A percentile compares a stretch with the other conserved stretches of the same genome.
phyloP scores from a whole-genome alignment of 2,113 vertebrate species.

The Gymnogyps californianus region DNA sequence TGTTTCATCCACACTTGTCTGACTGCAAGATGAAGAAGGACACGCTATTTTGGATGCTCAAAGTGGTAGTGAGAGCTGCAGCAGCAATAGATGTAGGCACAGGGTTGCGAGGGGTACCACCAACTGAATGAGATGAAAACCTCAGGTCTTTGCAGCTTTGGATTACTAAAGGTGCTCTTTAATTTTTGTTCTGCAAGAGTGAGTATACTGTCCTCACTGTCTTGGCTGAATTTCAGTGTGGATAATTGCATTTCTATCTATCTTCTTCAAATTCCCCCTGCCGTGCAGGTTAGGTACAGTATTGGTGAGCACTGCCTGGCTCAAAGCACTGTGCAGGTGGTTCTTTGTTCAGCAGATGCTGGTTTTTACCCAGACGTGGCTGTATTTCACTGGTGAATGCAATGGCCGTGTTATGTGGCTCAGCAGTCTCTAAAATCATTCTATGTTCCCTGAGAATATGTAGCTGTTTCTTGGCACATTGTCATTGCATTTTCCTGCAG shows the following conservation, averaged over 20 bases:
- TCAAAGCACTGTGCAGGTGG: background rate
- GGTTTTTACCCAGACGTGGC: background rate
- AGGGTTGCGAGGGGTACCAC: background rate
- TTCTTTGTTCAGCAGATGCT: background rate
- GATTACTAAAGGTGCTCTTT: background rate
- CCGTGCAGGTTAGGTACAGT: background rate
- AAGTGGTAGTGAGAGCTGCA: background rate
- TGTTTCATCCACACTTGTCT: background rate
- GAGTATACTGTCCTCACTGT: background rate
- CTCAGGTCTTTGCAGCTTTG: background rate
- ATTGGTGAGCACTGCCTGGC: background rate
- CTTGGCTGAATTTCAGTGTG: background rate
- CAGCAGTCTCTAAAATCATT: background rate
- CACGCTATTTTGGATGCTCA: background rate
- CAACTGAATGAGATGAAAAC: background rate
- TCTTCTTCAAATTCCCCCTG: background rate
- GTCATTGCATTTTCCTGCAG: background rate
- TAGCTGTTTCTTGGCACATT: background rate
- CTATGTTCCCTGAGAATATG: rapidly evolving
- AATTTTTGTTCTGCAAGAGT: background rate
- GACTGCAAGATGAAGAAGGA: background rate
- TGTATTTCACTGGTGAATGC: background rate
- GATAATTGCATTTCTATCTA: background rate
- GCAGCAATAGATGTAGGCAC: background rate
- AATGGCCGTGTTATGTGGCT: background rate